Conservation (phyloP, 2,888 invertebrate species). For the Congeria kusceri region DNA sequence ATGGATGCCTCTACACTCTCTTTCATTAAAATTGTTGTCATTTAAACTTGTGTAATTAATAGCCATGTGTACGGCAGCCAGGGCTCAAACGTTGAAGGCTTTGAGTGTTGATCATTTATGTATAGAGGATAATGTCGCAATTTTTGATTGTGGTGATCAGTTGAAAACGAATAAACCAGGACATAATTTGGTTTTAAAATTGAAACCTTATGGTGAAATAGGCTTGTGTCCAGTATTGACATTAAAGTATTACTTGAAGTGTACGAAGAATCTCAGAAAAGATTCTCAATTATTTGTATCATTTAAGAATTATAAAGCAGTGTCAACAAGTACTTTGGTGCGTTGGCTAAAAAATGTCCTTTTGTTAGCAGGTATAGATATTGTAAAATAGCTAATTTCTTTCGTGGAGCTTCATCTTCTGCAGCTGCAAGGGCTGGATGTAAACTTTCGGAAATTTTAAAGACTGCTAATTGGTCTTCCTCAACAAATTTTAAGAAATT, state of each 20-base stretch:
- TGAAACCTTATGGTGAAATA: no score
- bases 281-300: slow-evolving; percentile 29
- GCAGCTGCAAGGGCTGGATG: slow-evolving; percentile 14
- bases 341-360: slow-evolving; percentile 36
- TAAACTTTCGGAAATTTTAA: slow-evolving; percentile 21
- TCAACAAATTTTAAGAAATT: slow-evolving; percentile 14
- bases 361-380: slow-evolving; percentile 21
- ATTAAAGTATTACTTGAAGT: no score
- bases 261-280: slow-evolving; percentile 1
- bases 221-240: no score
- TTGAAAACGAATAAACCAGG: slow-evolving; percentile 16
- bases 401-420: slow-evolving; percentile 25
- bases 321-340: slow-evolving; percentile 36
- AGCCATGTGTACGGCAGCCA: slow-evolving; percentile 17
- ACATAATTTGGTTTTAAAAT: slow-evolving; percentile 8
- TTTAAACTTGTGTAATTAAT: slow-evolving; percentile 32
- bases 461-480: slow-evolving; percentile 30
- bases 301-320: slow-evolving; percentile 29
- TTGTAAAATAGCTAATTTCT: slow-evolving; percentile 15
- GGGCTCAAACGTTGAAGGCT: slow-evolving; percentile 27
- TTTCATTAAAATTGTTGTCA: slow-evolving; percentile 23
- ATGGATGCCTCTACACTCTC: not conserved
- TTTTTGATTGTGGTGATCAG: slow-evolving; percentile 3
- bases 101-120: slow-evolving; percentile 16
- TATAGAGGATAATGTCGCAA: not conserved